Evolutionary conservation across 2,113 vertebrate genomes (phyloP).

Genomic region (Xiphophorus hellerii): DNA sequence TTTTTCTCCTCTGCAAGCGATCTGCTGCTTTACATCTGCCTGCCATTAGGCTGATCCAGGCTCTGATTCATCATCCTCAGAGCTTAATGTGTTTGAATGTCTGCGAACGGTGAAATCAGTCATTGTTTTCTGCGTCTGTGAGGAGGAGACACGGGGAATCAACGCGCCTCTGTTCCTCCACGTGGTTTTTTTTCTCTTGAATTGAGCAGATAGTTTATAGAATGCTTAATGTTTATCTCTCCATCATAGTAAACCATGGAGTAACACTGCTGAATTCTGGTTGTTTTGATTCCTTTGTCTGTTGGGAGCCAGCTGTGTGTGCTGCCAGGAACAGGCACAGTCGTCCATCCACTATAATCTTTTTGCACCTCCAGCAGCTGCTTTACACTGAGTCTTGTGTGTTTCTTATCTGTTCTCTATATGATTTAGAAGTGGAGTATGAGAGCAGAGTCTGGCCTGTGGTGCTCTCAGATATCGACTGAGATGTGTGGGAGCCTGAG

Average conservation of each 20-base stretch:
- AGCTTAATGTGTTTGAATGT: slow-evolving; percentile 11
- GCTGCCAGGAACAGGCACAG: slow-evolving; percentile 26
- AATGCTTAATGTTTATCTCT: not conserved
- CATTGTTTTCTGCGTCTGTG: not conserved
- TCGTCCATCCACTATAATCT: not conserved
- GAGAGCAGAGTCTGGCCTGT: slow-evolving; percentile 49
- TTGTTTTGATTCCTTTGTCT: slow-evolving; percentile 53
- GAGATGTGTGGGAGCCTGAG: slow-evolving; percentile 57
- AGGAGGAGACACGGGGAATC: not conserved
- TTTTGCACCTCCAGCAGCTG: slow-evolving; percentile 15
- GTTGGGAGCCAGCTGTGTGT: slow-evolving; percentile 46
- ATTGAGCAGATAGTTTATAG: slow-evolving; percentile 24
- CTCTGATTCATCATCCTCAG: slow-evolving; percentile 28
- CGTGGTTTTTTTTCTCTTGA: slow-evolving; percentile 11
- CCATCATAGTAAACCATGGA: slow-evolving; percentile 1
- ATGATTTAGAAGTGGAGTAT: slow-evolving; percentile 38
- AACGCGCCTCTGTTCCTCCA: slow-evolving; percentile 14
- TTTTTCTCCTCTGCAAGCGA: slow-evolving; percentile 47
- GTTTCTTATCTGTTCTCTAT: slow-evolving; percentile 19
- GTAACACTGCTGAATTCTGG: slow-evolving; percentile 7
- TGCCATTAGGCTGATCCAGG: slow-evolving; percentile 52
- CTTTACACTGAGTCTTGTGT: slow-evolving; percentile 37
- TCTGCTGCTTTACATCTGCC: slow-evolving; percentile 27
- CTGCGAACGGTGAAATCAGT: not conserved
- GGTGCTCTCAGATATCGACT: slow-evolving; percentile 59